Base-by-base conservation (phyloP, 2,797 vertebrate genomes). In the Serranus cabrilla region DNA sequence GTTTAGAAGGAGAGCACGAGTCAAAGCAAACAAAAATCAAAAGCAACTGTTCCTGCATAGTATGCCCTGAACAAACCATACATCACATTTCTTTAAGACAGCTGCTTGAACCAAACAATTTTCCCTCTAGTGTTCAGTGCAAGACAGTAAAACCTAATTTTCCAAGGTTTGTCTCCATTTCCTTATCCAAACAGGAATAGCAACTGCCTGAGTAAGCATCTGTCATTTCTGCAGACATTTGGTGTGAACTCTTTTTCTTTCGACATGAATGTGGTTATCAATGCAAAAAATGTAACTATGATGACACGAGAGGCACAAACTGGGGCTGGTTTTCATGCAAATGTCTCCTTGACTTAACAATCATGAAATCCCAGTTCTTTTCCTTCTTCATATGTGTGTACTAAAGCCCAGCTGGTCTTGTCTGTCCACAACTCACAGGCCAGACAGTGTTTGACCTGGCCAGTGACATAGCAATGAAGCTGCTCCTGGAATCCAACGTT, bases 361-460 rank as follows among this genome's bases (percentile, higher is more conserved):
- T 31, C 1, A 2, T 27, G 9, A 0, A 25, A 10, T 59, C 16
- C 23, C 31, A 34, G 3, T 45, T 21, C 45, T 25, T 20, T 39
- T 55, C 6, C 11, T 31, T n/a, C 8, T 57, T 17, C 50, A 11
- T 20, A 21, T 9, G 1, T 57, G 18, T 62, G 9, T 60, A 0
- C 39, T 51, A 43, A 80, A 64, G 0, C 34, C 25, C 10, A 7
- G 31, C 46, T 67, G 50, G 0, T 71, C 11, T 47, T 13, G 1
- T 83, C 17, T 86, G n/a, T 71, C 10, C 39, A 34, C 64, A 52
- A 46, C 27, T 81, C 77, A 70, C 91, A 99, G 98, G 95, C 91
- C 97, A 99, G 93, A 97, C 95, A 0, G 96, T 94, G 14, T 92
- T 97, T 87, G 97, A 98, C 85, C 92, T 99, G 83, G 96, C 96